A percentile compares a stretch with the other conserved stretches of the same genome.
Conservation (phyloP, 2,113 vertebrate species). For the Perognathus longimembris region DNA sequence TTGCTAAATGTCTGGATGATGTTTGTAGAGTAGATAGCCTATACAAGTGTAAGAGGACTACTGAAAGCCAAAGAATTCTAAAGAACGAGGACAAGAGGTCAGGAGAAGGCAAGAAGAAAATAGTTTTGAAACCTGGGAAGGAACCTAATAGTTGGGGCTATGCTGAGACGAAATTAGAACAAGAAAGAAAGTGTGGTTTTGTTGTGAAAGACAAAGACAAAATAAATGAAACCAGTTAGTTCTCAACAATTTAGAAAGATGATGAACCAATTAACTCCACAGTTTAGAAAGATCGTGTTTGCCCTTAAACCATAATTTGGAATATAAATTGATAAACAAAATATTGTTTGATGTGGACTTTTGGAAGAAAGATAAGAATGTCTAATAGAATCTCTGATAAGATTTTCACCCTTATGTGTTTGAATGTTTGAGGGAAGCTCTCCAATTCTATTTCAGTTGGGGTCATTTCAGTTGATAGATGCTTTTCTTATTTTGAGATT, state of each 20-base stretch:
- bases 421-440: neutral
- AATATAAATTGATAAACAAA: slow-evolving; percentile 30
- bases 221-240: slow-evolving; percentile 9
- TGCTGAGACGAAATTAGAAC: neutral
- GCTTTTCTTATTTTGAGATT: slow-evolving; percentile 36
- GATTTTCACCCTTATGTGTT: neutral
- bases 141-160: neutral
- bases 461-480: slow-evolving; percentile 23
- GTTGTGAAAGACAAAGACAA: slow-evolving; percentile 18
- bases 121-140: neutral
- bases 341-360: neutral
- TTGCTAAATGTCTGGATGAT: neutral
- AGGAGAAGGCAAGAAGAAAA: accelerated
- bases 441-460: slow-evolving; percentile 21
- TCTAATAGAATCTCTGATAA: neutral
- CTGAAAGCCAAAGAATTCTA: neutral
- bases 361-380: slow-evolving; percentile 1
- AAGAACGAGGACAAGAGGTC: neutral
- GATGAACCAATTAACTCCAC: neutral
- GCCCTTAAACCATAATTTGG: slow-evolving; percentile 12
- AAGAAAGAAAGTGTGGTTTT: neutral
- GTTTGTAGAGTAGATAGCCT: neutral
- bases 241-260: slow-evolving; percentile 40
- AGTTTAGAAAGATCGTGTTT: slow-evolving; percentile 33
- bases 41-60: neutral